phyloP scores from a whole-genome alignment of 2,888 invertebrate genomes.

The Dynastes grantii region DNA sequence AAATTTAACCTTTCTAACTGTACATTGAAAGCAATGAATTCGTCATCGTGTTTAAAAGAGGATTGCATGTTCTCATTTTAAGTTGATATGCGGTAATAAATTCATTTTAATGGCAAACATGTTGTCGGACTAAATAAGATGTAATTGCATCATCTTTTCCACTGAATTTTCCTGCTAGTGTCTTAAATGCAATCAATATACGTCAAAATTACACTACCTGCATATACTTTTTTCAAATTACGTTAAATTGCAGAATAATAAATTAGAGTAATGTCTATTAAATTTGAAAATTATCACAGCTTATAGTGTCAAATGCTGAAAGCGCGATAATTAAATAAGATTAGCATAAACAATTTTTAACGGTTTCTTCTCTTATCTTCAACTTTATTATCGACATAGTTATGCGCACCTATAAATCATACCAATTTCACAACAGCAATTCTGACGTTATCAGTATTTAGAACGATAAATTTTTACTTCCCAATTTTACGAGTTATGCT shows the following conservation, averaged over 20 bases:
- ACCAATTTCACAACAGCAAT: neutral
- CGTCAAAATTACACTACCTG: too few relatives aligned
- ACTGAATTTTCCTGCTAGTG: too few relatives aligned
- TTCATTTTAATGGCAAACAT: too few relatives aligned
- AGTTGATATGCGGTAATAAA: too few relatives aligned
- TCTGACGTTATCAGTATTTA: constrained; percentile 17
- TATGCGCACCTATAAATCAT: constrained; percentile 22
- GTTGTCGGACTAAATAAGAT: too few relatives aligned
- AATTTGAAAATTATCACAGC: neutral
- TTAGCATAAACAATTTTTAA: neutral
- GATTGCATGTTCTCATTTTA: too few relatives aligned
- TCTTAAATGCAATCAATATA: too few relatives aligned
- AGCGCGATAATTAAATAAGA: neutral
- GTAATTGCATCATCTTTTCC: too few relatives aligned
- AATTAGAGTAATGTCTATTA: neutral
- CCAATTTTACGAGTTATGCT: constrained; percentile 23
- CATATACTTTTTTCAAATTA: neutral
- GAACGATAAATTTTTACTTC: constrained; percentile 26
- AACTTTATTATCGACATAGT: constrained; percentile 14
- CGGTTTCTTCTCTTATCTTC: neutral
- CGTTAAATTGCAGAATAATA: neutral
- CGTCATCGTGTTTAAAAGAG: too few relatives aligned
- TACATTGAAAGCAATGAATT: too few relatives aligned
- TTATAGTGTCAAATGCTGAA: neutral
- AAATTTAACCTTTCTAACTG: too few relatives aligned